Percentiles rank a stretch among this genome's conserved stretches.
These are phyloP conservation scores for Watsonalla cultraria DNA, from an alignment of 2,888 invertebrate genomes.

Conservation along the genomic window DNA sequence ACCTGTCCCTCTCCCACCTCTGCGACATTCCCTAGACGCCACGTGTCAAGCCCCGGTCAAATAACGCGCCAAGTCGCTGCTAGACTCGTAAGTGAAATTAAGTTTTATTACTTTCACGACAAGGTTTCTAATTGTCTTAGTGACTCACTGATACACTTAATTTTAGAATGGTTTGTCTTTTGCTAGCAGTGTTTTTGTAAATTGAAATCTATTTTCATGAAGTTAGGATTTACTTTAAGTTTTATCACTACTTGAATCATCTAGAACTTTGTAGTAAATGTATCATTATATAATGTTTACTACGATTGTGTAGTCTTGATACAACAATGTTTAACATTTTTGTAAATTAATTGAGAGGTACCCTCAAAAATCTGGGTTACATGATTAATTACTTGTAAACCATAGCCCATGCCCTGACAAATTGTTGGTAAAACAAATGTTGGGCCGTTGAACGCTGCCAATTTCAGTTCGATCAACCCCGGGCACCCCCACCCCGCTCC, in stretches of 20 bases:
- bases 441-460: conserved; percentile 61
- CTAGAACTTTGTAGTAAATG: conserved; percentile 24
- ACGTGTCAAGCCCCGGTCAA: conserved; percentile 55
- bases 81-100: conserved; percentile 46
- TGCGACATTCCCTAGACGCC: conserved; percentile 55
- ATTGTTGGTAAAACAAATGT: conserved; percentile 54
- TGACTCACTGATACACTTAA: conserved; percentile 19
- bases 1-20: conserved; percentile 44
- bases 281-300: conserved; percentile 33
- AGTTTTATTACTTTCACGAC: conserved; percentile 45
- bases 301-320: conserved; percentile 17
- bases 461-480: conserved; percentile 72
- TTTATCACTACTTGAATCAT: conserved; percentile 21
- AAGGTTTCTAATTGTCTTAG: conserved; percentile 53
- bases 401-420: conserved; percentile 40
- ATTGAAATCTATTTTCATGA: conserved; percentile 27
- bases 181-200: conserved; percentile 13
- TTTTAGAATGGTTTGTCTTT: conserved; percentile 13
- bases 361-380: not conserved
- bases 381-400: conserved; percentile 27
- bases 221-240: conserved; percentile 23
- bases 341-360: too few species aligned
- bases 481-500: conserved; percentile 29
- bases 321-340: too few species aligned
- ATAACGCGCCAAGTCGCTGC: conserved; percentile 54